These are phyloP conservation scores for Barypeithes pellucidus DNA, from an alignment of 2,888 invertebrate species.

Conservation along the genomic window DNA sequence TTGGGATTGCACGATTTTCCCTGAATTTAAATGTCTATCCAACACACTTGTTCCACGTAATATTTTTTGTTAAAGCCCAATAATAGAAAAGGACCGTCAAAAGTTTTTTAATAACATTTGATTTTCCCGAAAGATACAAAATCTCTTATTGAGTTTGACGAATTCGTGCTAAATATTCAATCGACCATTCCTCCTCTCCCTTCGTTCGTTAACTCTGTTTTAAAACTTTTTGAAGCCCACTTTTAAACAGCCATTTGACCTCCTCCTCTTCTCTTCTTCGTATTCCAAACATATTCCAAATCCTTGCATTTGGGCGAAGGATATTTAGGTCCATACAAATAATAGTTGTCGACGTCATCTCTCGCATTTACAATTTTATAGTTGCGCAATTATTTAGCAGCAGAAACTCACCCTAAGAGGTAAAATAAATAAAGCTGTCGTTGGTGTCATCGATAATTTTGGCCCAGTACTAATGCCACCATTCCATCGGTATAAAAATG, in stretches of 20 bases:
- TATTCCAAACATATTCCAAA: conserved; percentile 6
- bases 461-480: no score
- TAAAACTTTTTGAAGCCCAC: not conserved
- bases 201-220: not conserved
- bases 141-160: conserved; percentile 2
- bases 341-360: no score
- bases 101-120: not conserved
- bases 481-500: no score
- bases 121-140: not conserved
- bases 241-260: conserved; percentile 14
- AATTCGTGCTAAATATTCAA: conserved; percentile 5
- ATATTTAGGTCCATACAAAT: not conserved
- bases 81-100: not conserved
- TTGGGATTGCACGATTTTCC: no score
- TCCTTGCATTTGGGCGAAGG: not conserved
- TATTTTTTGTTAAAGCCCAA: no score
- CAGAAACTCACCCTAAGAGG: no score
- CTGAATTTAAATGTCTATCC: no score
- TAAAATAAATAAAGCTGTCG: no score
- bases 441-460: no score
- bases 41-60: no score
- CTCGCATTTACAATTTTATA: no score
- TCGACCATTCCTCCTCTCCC: not conserved
- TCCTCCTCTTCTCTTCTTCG: conserved; percentile 26
- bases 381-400: no score